Percentiles rank a stretch among this genome's conserved stretches.
These are phyloP conservation scores for Dermolepida albohirtum DNA, from an alignment of 2,888 invertebrate genomes.

Conservation along the genomic window DNA sequence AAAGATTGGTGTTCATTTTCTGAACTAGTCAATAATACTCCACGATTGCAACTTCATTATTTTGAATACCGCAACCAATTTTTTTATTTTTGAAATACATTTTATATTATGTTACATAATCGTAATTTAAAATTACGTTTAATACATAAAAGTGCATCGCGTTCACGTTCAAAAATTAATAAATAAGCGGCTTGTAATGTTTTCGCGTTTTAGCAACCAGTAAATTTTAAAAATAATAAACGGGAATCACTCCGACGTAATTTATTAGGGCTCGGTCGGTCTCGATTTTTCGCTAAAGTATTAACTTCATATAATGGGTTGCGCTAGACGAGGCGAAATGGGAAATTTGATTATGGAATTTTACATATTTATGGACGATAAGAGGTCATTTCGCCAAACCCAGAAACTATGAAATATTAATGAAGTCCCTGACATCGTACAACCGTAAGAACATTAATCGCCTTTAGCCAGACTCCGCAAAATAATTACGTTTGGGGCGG, in stretches of 20 bases:
- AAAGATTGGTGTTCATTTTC: too few species aligned
- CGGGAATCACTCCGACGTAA: slow-evolving; percentile 11
- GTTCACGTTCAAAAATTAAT: too few species aligned
- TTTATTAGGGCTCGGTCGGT: slow-evolving; percentile 10
- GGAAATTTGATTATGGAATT: slow-evolving; percentile 33
- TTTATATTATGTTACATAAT: too few species aligned
- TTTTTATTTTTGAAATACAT: too few species aligned
- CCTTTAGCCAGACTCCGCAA: not conserved
- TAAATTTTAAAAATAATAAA: slow-evolving; percentile 16
- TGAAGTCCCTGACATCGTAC: slow-evolving; percentile 18
- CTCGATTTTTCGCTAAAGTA: slow-evolving; percentile 30
- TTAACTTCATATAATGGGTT: slow-evolving; percentile 27
- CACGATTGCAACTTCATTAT: too few species aligned
- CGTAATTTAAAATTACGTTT: too few species aligned
- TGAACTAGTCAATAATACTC: too few species aligned
- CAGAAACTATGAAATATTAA: slow-evolving; percentile 34
- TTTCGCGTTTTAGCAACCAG: too few species aligned
- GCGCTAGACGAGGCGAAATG: not conserved
- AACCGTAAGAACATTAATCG: slow-evolving; percentile 25
- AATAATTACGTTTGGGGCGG: slow-evolving; percentile 11
- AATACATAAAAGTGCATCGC: too few species aligned
- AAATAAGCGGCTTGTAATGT: too few species aligned
- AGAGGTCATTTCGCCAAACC: slow-evolving; percentile 15
- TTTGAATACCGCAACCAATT: too few species aligned
- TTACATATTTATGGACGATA: slow-evolving; percentile 31